phyloP scores from a whole-genome alignment of 1,140 invertebrate species.

The Hycleus phaleratus region DNA sequence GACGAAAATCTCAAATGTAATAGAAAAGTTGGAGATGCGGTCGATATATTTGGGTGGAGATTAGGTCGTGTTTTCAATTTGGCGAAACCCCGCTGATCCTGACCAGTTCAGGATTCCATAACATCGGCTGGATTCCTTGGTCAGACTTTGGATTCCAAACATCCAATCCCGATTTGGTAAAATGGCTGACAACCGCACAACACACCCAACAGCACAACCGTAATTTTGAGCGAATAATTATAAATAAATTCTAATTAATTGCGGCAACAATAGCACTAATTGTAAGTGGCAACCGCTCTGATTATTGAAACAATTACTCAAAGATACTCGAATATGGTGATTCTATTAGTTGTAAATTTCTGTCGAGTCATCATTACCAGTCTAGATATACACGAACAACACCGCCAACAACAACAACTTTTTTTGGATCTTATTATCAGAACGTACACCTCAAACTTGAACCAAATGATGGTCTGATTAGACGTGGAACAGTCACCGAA shows the following conservation, averaged over 20 bases:
- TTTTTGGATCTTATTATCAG: too few species aligned
- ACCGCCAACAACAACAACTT: not conserved
- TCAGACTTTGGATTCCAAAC: conserved; percentile 15
- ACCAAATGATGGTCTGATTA: too few species aligned
- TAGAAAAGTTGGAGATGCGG: not conserved
- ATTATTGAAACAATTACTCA: conserved; percentile 32
- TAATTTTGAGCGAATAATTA: not conserved
- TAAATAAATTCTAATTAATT: not conserved
- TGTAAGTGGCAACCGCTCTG: not conserved
- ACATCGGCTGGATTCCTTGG: conserved; percentile 22
- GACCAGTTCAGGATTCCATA: conserved; percentile 21
- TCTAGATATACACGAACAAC: conserved; percentile 20
- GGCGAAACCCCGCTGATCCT: conserved; percentile 19
- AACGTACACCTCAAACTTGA: too few species aligned
- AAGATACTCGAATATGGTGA: conserved; percentile 34
- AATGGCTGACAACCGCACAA: conserved; percentile 18
- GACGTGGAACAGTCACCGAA: conserved; percentile 1
- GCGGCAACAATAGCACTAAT: not conserved
- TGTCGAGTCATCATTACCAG: conserved; percentile 29
- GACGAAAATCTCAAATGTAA: too few species aligned
- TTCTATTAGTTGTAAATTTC: conserved; percentile 27
- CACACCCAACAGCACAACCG: not conserved
- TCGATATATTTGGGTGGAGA: conserved; percentile 12
- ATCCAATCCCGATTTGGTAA: conserved; percentile 17
- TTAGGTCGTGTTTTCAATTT: conserved; percentile 17